Evolutionary conservation across 2,888 invertebrate genomes (phyloP), one percentile per base, ranked within the genome.

Genomic region (Hirtodrosophila alboralis): DNA sequence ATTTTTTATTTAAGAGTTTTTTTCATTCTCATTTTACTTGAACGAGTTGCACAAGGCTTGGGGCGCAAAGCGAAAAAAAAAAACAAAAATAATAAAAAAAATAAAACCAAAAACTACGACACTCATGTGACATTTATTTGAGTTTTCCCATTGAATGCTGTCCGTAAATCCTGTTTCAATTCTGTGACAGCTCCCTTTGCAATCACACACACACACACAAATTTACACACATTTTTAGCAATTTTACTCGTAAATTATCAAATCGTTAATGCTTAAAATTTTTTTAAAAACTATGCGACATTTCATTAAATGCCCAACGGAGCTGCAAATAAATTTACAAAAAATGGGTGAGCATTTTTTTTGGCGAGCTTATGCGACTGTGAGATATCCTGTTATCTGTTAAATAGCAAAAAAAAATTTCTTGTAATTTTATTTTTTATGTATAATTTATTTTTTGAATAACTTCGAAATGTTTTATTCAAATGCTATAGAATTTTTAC

Each of bases 121-220:
- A 64, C 53, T 68, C 69, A 63, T 78, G 63, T 83, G 81, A 87
- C 85, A 86, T 81, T 81, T 81, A 81, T 81, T 78, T 67, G 66
- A 79, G 60, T 30, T 49, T 37, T n/a, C 7, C 30, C 27, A 45
- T 67, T 28, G 52, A 58, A 43, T 27, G 47, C 53, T 40, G 59
- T 16, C 59, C 10, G 31, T 75, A 75, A 75, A 60, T 75, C 73
- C 48, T 59, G 57, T 23, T 36, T 36, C 45, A 28, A 40, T 56
- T 65, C n/a, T 51, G 9, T 26, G 54, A 37, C 53, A 21, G 34
- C 37, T 49, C 49, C 47, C 33, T 9, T n/a, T 9, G 43, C 33
- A 40, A 26, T 18, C 44, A 44, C n/a, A n/a, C n/a, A n/a, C n/a
- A n/a, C n/a, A n/a, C n/a, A n/a, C n/a, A n/a, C n/a, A n/a, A n/a